These are phyloP conservation scores for Ditylenchus weischeri DNA, from an alignment of 2,888 invertebrate species.

Conservation along the genomic window DNA sequence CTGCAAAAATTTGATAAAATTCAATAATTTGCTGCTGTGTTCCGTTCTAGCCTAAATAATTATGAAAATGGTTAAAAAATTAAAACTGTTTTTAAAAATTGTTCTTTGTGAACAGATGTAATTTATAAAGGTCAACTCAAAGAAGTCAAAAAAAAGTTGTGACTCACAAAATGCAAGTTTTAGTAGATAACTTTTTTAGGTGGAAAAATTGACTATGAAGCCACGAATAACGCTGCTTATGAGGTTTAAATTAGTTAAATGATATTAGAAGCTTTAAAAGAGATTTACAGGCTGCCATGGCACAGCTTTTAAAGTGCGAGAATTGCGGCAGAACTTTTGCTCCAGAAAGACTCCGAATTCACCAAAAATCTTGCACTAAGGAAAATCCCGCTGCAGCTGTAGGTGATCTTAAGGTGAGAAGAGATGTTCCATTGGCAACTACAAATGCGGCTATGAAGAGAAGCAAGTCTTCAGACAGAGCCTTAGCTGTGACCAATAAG, in stretches of 20 bases:
- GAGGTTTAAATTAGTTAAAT: conserved; percentile 56
- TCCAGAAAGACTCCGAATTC: conserved; percentile 69
- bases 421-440: conserved; percentile 12
- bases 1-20: too few species aligned
- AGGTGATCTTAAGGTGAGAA: conserved; percentile 1
- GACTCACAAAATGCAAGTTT: too few species aligned
- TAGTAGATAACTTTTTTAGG: conserved; percentile 28
- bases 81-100: too few species aligned
- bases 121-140: too few species aligned
- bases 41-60: too few species aligned
- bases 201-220: conserved; percentile 51
- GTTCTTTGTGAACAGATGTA: too few species aligned
- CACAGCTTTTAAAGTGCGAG: conserved; percentile 66
- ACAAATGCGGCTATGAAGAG: conserved; percentile 7
- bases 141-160: too few species aligned
- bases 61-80: too few species aligned
- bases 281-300: background rate
- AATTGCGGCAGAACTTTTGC: conserved; percentile 71
- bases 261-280: too few species aligned
- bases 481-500: too few species aligned
- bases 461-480: conserved; percentile 6
- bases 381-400: conserved; percentile 42
- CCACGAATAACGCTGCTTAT: conserved; percentile 65
- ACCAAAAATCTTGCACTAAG: conserved; percentile 67
- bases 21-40: too few species aligned